Evolutionary conservation across 2,888 invertebrate genomes (phyloP), one percentile per base, ranked within the genome.

Genomic region (Protophormia terraenovae): DNA sequence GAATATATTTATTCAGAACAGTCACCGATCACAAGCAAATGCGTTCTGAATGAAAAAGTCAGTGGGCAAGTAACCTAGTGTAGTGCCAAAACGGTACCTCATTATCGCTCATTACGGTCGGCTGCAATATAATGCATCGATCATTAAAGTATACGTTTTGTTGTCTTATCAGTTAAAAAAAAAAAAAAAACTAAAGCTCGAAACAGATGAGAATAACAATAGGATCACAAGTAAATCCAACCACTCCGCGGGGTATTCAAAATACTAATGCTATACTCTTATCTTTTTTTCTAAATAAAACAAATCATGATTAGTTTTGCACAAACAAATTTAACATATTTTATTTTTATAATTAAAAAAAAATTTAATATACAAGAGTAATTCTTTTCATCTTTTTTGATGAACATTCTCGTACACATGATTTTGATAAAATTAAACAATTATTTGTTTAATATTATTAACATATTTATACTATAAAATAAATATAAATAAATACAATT

Each of bases 131-230:
- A 85, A 85, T 85, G 85, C 85, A 85, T 85, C 82, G 82, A 85
- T 82, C 86, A 80, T 64, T 66, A 78, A 69, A 73, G 86, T 76
- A 72, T 76, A 62, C 73, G 53, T 45, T 67, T 53, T 76, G 77
- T 73, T 55, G 83, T 80, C 83, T 86, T 86, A 86, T 86, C 86
- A 85, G 79, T 73, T 64, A 55, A 82, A n/a, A n/a, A n/a, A n/a
- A n/a, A n/a, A n/a, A n/a, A n/a, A n/a, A n/a, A 62, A 86, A 83
- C 73, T 80, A 84, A 80, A 86, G 83, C 86, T 83, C 83, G 55
- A 71, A n/a, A 78, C 85, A 85, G 85, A 85, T 85, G 82, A 85
- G 84, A 73, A 78, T 45, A 79, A 85, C 82, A 85, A 81, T 84
- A 75, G 78, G 85, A 85, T 85, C 78, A 71, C 45, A 71, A 75